Conservation (phyloP, 2,888 invertebrate genomes). For the Mimumesa dahlbomi region DNA sequence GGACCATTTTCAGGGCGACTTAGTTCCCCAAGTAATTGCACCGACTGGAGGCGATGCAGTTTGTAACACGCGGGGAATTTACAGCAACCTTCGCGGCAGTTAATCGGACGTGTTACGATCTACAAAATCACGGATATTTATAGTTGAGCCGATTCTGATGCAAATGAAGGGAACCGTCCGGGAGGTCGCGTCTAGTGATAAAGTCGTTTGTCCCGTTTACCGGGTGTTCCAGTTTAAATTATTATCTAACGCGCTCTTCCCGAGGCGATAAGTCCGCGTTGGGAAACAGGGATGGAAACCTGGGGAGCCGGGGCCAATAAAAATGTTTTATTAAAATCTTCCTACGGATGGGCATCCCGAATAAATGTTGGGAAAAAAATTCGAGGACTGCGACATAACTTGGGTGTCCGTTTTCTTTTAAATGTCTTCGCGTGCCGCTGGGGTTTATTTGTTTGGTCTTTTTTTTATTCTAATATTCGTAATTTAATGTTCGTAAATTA, state of each 20-base stretch:
- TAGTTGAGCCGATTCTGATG: conserved; percentile 53
- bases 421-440: too few relatives aligned
- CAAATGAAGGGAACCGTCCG: conserved; percentile 53
- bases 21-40: background rate
- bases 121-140: conserved; percentile 57
- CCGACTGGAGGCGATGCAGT: background rate
- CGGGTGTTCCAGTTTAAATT: conserved; percentile 54
- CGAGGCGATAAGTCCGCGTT: conserved; percentile 47
- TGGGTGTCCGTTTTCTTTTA: too few relatives aligned
- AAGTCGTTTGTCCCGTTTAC: conserved; percentile 59
- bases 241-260: conserved; percentile 59
- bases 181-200: conserved; percentile 44
- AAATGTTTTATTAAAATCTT: conserved; percentile 27
- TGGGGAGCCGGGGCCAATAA: conserved; percentile 5
- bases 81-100: background rate
- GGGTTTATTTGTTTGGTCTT: too few relatives aligned
- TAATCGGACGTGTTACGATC: conserved; percentile 43
- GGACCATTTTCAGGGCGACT: too few relatives aligned
- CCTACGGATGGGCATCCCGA: background rate
- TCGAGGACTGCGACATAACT: too few relatives aligned
- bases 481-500: too few relatives aligned
- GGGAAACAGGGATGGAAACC: background rate
- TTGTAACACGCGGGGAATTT: conserved; percentile 17
- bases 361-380: too few relatives aligned
- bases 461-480: too few relatives aligned